Conservation (phyloP, 92 coral and sea anemone genomes). For the Plumapathes pennacea region DNA sequence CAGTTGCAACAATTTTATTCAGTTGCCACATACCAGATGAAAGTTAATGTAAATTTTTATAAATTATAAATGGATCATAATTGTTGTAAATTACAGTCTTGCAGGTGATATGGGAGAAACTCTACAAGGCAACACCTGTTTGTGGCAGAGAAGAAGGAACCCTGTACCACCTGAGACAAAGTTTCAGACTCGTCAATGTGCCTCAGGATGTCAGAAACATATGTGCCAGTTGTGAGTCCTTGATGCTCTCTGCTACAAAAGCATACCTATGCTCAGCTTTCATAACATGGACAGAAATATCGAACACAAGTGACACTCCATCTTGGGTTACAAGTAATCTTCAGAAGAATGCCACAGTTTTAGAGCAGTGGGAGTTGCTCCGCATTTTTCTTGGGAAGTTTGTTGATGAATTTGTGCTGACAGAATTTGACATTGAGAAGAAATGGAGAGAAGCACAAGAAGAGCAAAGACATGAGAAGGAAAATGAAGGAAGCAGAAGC, state of each 20-base stretch:
- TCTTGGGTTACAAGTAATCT: slow-evolving; percentile 1
- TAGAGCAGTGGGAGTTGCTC: neutral
- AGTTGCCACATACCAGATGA: too few species aligned
- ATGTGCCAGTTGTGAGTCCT: slow-evolving; percentile 40
- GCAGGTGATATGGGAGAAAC: slow-evolving; percentile 43
- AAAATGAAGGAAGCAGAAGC: too few species aligned
- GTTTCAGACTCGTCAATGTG: slow-evolving; percentile 54
- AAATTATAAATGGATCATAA: neutral
- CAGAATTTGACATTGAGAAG: slow-evolving; percentile 26
- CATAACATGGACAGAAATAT: slow-evolving; percentile 44
- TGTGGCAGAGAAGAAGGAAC: slow-evolving; percentile 54
- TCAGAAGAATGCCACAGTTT: neutral
- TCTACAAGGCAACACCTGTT: slow-evolving; percentile 17
- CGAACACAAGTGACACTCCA: slow-evolving; percentile 16
- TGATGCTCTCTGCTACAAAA: slow-evolving; percentile 62
- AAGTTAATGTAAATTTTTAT: neutral
- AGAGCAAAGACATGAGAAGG: too few species aligned
- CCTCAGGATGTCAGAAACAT: slow-evolving; percentile 45
- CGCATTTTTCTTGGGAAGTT: slow-evolving; percentile 7
- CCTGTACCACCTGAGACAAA: slow-evolving; percentile 55
- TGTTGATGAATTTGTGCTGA: slow-evolving; percentile 18
- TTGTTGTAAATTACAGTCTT: neutral
- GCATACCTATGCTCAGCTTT: slow-evolving; percentile 62
- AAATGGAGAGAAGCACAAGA: slow-evolving; percentile 14
- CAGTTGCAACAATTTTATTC: too few species aligned